A percentile compares a stretch with the other conserved stretches of the same genome.
Evolutionary conservation across 2,888 invertebrate species (phyloP).

Genomic region (Bombylius discolor): DNA sequence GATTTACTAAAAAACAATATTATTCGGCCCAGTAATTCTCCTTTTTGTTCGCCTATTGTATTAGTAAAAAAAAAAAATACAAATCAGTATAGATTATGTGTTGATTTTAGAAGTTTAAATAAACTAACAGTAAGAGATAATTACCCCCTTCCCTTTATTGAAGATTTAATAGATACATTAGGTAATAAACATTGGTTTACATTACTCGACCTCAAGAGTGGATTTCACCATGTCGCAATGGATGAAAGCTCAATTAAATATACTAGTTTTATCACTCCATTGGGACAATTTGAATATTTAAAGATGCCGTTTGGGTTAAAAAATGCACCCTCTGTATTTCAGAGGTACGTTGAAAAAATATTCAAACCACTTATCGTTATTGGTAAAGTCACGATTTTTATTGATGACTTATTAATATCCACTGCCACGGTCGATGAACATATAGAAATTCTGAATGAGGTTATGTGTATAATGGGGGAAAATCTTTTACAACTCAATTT

Average conservation of each 20-base stretch:
- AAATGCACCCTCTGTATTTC: slow-evolving; percentile 12
- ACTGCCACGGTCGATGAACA: slow-evolving; percentile 12
- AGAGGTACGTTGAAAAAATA: slow-evolving; percentile 15
- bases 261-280: background rate
- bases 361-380: slow-evolving; percentile 11
- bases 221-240: background rate
- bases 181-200: no score
- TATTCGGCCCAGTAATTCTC: no score
- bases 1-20: no score
- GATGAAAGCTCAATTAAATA: background rate
- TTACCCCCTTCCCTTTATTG: no score
- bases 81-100: no score
- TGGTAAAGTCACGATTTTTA: slow-evolving; percentile 13
- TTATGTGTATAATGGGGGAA: no score
- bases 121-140: no score
- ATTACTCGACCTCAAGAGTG: background rate
- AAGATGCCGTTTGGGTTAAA: background rate
- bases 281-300: background rate
- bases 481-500: no score
- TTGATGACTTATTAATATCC: slow-evolving; percentile 18
- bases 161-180: no score
- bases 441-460: slow-evolving; percentile 16
- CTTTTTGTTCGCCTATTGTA: no score
- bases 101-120: no score
- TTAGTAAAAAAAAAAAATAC: no score